These are phyloP conservation scores for Syrmaticus mikado DNA, from an alignment of 2,113 vertebrate genomes.

Conservation along the genomic window DNA sequence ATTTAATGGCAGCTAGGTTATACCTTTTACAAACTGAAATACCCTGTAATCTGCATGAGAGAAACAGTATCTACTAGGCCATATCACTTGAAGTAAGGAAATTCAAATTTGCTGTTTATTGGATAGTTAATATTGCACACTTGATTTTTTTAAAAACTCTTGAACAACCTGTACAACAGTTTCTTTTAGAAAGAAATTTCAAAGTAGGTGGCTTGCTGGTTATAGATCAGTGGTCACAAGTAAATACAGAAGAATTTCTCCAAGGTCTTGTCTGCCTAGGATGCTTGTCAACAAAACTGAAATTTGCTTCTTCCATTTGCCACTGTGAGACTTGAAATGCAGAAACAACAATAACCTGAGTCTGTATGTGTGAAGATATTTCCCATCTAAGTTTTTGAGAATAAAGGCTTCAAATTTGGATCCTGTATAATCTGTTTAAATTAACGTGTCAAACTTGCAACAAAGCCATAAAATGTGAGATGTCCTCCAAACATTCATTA, in stretches of 20 bases:
- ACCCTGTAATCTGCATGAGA: neutral
- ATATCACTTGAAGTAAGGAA: neutral
- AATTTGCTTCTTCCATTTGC: neutral
- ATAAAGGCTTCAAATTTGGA: constrained; percentile 2
- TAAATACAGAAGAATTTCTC: neutral
- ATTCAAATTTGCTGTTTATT: neutral
- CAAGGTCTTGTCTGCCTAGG: neutral
- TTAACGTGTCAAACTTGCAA: neutral
- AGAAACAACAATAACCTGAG: neutral
- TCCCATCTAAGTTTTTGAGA: neutral
- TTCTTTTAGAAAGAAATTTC: neutral
- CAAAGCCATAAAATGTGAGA: neutral
- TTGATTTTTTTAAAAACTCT: neutral
- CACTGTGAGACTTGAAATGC: neutral
- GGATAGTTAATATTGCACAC: neutral
- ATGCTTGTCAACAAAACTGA: neutral
- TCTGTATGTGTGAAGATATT: neutral
- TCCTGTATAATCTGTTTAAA: neutral
- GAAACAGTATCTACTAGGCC: neutral
- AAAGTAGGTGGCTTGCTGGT: neutral
- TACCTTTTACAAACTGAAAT: neutral
- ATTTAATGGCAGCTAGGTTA: neutral
- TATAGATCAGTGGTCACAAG: neutral
- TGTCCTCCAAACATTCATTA: neutral
- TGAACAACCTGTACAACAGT: neutral